A percentile compares a stretch with the other conserved stretches of the same genome.
Evolutionary conservation across 2,113 vertebrate genomes (phyloP).

Genomic region (Lepus americanus): DNA sequence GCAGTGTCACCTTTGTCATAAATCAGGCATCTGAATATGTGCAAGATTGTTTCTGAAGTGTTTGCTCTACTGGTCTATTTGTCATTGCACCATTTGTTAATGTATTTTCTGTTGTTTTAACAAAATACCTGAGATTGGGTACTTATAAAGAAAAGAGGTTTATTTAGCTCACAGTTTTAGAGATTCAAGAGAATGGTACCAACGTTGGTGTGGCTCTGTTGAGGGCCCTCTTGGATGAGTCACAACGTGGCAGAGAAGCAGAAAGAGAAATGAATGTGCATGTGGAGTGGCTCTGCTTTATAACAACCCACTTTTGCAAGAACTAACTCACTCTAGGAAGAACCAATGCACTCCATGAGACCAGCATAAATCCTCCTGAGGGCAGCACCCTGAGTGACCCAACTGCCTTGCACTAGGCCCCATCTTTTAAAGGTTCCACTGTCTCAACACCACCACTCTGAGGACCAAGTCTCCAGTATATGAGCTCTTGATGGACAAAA

Average conservation of each 20-base stretch:
- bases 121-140: background rate
- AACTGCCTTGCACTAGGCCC: background rate
- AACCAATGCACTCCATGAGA: background rate
- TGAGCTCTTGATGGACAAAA: background rate
- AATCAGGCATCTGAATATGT: background rate
- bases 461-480: background rate
- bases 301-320: background rate
- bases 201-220: background rate
- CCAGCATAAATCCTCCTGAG: background rate
- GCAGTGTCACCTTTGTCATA: constrained; percentile 20
- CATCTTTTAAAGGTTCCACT: background rate
- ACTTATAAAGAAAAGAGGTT: background rate
- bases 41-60: constrained; percentile 46
- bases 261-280: background rate
- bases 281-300: background rate
- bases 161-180: background rate
- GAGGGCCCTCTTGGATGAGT: background rate
- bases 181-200: background rate
- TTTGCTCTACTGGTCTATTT: constrained; percentile 59
- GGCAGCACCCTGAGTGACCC: background rate
- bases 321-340: background rate
- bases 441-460: background rate
- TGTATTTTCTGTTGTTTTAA: constrained; percentile 5
- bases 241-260: background rate
- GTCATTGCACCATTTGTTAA: background rate